phyloP scores from a whole-genome alignment of 2,888 invertebrate genomes.

The Parochlus steinenii region DNA sequence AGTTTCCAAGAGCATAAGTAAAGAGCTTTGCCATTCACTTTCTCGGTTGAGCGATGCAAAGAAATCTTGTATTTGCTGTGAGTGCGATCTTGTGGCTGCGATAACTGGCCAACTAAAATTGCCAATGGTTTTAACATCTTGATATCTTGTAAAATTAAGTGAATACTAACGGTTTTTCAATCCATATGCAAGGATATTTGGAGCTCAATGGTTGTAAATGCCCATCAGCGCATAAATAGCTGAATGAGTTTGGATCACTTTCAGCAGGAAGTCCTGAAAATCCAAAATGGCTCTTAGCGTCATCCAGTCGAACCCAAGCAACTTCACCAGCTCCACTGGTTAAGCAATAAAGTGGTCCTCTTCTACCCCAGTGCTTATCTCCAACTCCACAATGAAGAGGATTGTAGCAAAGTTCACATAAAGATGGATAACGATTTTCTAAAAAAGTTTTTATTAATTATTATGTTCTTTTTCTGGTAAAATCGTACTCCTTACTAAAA shows the following conservation, averaged over 20 bases:
- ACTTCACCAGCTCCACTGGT: slow-evolving; percentile 63
- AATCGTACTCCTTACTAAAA: slow-evolving; percentile 40
- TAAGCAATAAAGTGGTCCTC: slow-evolving; percentile 66
- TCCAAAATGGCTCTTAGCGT: slow-evolving; percentile 47
- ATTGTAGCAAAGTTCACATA: slow-evolving; percentile 55
- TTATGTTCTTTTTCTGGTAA: slow-evolving; percentile 2
- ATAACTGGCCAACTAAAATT: slow-evolving; percentile 1
- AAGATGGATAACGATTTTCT: slow-evolving; percentile 48
- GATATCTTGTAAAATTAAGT: not conserved
- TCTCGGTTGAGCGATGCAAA: slow-evolving; percentile 29
- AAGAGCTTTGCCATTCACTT: slow-evolving; percentile 37
- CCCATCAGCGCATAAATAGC: slow-evolving; percentile 62
- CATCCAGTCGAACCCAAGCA: slow-evolving; percentile 62
- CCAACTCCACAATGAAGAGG: slow-evolving; percentile 39
- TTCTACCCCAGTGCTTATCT: slow-evolving; percentile 71
- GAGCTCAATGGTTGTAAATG: slow-evolving; percentile 40
- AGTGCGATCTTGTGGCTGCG: slow-evolving; percentile 20
- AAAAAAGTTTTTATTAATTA: slow-evolving; percentile 15
- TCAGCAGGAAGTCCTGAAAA: slow-evolving; percentile 27
- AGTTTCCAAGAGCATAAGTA: slow-evolving; percentile 43
- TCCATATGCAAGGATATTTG: slow-evolving; percentile 55
- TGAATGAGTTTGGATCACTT: slow-evolving; percentile 36
- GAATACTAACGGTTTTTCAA: slow-evolving; percentile 39
- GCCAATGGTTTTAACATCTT: not conserved
- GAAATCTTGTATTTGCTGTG: slow-evolving; percentile 35